phyloP scores from a whole-genome alignment of 2,113 vertebrate species.

The Glaucomys volans region DNA sequence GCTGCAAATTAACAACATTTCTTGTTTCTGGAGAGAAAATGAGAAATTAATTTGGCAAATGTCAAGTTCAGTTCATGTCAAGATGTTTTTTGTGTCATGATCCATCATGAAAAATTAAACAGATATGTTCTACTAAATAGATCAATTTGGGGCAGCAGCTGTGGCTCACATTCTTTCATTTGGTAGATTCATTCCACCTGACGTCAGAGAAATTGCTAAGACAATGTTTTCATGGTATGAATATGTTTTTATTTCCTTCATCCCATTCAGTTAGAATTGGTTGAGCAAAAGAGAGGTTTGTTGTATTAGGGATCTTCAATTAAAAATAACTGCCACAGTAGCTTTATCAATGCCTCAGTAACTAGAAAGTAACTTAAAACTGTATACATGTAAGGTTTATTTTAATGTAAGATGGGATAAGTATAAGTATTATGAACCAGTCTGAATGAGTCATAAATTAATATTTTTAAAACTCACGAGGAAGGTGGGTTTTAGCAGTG shows the following conservation, averaged over 20 bases:
- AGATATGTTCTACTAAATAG: slow-evolving; percentile 73
- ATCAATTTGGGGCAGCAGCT: slow-evolving; percentile 66
- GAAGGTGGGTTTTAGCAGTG: slow-evolving; percentile 5
- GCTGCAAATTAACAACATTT: slow-evolving; percentile 77
- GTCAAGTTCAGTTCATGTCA: slow-evolving; percentile 78
- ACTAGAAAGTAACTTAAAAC: slow-evolving; percentile 76
- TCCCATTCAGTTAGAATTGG: slow-evolving; percentile 19
- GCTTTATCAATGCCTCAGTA: slow-evolving; percentile 7
- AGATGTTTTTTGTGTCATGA: slow-evolving; percentile 72
- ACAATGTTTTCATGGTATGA: slow-evolving; percentile 52
- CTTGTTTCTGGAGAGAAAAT: slow-evolving; percentile 79
- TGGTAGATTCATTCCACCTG: slow-evolving; percentile 71
- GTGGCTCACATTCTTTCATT: slow-evolving; percentile 61
- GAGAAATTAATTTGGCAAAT: slow-evolving; percentile 80
- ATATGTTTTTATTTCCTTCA: slow-evolving; percentile 31
- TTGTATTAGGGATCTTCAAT: neutral
- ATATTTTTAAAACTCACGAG: slow-evolving; percentile 70
- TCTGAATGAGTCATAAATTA: slow-evolving; percentile 40
- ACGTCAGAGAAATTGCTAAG: slow-evolving; percentile 61
- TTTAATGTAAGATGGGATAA: neutral
- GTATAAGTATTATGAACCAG: neutral
- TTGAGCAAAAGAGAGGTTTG: neutral
- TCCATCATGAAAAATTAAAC: slow-evolving; percentile 77
- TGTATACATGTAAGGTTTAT: slow-evolving; percentile 28
- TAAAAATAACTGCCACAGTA: slow-evolving; percentile 18